Base-by-base conservation (phyloP, 2,113 vertebrate genomes). In the Nothoprocta perdicaria region DNA sequence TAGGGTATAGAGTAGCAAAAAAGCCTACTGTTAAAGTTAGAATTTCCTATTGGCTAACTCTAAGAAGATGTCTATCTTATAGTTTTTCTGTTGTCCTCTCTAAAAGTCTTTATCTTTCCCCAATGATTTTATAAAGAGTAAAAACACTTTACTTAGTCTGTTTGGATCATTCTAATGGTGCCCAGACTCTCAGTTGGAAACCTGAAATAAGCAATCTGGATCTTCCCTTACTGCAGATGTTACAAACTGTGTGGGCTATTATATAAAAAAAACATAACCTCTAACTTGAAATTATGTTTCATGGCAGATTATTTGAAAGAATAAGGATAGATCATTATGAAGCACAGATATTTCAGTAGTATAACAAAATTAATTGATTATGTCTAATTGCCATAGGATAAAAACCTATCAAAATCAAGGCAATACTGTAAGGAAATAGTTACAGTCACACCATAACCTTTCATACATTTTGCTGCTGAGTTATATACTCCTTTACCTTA, bases 301-400 rank as follows among this genome's bases (percentile, higher is more conserved):
- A 67, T 48, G 43, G 67, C 50, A 8, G 15, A 23, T 60, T 46
- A 73, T 78, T 80, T 41, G 5, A 90, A 72, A 45, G 9, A 86
- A 52, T 75, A 80, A 67, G 63, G 33, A 60, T 43, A 11, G 52
- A 48, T 26, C 8, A 14, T 53, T 87, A 84, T 27, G 87, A 92
- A 92, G 5, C 14, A 84, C 31, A 48, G 17, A 58, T 80, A 65
- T 93, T 77, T 6, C 26, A 52, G 10, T 79, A 17, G 29, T 83
- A 10, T 26, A 79, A 66, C 3, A 69, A 84, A 86, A 86, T 84
- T 82, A 92, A 81, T 81, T 92, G 60, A 5, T 73, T 92, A 55
- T 26, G 41, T 81, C 53, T 53, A 87, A 72, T 86, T 84, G 10
- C 24, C 23, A 1, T 50, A 83, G 38, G 61, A 11, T 33, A 60